Percentiles rank a stretch among this genome's conserved stretches.
phyloP scores from a whole-genome alignment of 2,113 vertebrate species.

The Bos taurus region DNA sequence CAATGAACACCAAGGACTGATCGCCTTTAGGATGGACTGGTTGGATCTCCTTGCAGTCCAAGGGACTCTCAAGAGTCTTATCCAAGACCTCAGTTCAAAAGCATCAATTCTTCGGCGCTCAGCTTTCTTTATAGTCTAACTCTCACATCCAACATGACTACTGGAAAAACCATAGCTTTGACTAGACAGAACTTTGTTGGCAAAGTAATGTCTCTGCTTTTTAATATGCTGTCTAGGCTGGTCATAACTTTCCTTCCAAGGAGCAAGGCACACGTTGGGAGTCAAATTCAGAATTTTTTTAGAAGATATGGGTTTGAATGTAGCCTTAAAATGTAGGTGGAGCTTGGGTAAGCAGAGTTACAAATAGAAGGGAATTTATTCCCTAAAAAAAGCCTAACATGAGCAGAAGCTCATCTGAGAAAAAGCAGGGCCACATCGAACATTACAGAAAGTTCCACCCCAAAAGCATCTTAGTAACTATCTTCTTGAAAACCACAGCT shows the following conservation, averaged over 20 bases:
- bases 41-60: not conserved
- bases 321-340: not conserved
- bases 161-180: not conserved
- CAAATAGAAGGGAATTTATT: not conserved
- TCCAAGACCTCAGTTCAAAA: not conserved
- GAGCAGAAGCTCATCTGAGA: not conserved
- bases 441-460: not conserved
- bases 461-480: not conserved
- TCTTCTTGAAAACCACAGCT: conserved; percentile 1
- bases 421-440: not conserved
- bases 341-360: not conserved
- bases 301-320: not conserved
- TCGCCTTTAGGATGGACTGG: not conserved
- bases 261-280: not conserved
- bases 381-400: not conserved
- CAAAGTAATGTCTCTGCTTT: not conserved
- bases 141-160: not conserved
- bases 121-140: not conserved
- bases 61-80: not conserved
- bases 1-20: not conserved
- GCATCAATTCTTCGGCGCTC: rapidly evolving
- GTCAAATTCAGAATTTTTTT: not conserved
- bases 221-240: not conserved
- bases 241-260: not conserved
- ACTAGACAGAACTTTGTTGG: not conserved